Percentiles rank a stretch among this genome's conserved stretches.
Conservation (phyloP, 1,140 invertebrate genomes). For the Orchestia grillus region DNA sequence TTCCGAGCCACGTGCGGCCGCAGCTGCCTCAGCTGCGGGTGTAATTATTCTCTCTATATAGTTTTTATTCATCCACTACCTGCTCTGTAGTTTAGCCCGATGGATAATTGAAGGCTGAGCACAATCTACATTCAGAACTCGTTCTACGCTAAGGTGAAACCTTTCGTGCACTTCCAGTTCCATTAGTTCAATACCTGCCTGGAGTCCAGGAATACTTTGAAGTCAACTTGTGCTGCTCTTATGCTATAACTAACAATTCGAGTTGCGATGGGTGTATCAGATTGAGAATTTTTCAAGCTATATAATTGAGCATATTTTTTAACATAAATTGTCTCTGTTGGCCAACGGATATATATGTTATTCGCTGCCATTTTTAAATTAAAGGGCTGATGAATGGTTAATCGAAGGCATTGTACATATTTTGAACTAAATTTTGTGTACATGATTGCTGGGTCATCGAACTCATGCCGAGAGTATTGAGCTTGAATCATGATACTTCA, state of each 20-base stretch:
- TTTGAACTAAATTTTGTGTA: background rate
- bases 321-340: background rate
- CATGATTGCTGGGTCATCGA: background rate
- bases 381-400: background rate
- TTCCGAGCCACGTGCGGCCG: slow-evolving; percentile 46
- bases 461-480: no score
- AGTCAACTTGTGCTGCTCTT: background rate
- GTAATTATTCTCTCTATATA: slow-evolving; percentile 3
- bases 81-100: background rate
- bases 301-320: background rate
- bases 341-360: background rate
- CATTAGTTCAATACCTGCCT: background rate
- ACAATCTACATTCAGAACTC: background rate
- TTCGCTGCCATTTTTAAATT: background rate
- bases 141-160: background rate
- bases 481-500: no score
- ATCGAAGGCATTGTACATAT: background rate
- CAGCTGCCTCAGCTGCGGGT: slow-evolving; percentile 20
- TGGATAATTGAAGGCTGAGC: background rate
- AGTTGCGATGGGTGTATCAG: background rate
- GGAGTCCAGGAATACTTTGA: background rate
- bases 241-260: background rate
- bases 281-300: background rate
- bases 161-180: background rate
- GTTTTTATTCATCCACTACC: background rate